Conservation (phyloP, 1,140 invertebrate species). For the Caenorhabditis latens region DNA sequence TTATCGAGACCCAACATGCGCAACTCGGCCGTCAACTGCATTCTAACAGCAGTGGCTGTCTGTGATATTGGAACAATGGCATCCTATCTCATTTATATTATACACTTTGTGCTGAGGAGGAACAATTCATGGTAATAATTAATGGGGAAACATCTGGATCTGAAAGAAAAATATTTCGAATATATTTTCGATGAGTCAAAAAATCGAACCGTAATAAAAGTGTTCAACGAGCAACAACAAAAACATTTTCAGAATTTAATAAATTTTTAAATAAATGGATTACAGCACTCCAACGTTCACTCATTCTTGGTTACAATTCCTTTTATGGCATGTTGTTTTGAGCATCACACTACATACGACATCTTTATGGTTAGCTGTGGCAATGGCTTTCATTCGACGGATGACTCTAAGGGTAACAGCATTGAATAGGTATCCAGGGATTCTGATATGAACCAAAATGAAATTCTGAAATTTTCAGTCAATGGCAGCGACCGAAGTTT, state of each 20-base stretch:
- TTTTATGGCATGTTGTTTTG: conserved; percentile 74
- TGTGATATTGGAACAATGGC: conserved; percentile 76
- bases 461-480: conserved; percentile 61
- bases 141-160: background rate
- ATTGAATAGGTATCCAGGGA: conserved; percentile 63
- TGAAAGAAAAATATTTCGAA: background rate
- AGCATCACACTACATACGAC: conserved; percentile 74
- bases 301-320: conserved; percentile 72
- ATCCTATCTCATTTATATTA: conserved; percentile 74
- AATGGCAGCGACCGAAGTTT: conserved; percentile 70
- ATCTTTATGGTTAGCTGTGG: conserved; percentile 75
- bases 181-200: background rate
- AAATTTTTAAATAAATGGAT: background rate
- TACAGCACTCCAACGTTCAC: conserved; percentile 67
- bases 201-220: background rate
- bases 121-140: conserved; percentile 63
- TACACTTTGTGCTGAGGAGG: conserved; percentile 72
- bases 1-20: conserved; percentile 71
- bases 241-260: conserved; percentile 21
- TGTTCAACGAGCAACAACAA: background rate
- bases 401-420: conserved; percentile 72
- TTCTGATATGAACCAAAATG: conserved; percentile 41
- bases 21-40: conserved; percentile 71
- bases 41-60: conserved; percentile 73
- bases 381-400: conserved; percentile 74